Evolutionary conservation across 2,797 vertebrate species (phyloP), one percentile per base, ranked within the genome.

Genomic region (Sus cebifrons): DNA sequence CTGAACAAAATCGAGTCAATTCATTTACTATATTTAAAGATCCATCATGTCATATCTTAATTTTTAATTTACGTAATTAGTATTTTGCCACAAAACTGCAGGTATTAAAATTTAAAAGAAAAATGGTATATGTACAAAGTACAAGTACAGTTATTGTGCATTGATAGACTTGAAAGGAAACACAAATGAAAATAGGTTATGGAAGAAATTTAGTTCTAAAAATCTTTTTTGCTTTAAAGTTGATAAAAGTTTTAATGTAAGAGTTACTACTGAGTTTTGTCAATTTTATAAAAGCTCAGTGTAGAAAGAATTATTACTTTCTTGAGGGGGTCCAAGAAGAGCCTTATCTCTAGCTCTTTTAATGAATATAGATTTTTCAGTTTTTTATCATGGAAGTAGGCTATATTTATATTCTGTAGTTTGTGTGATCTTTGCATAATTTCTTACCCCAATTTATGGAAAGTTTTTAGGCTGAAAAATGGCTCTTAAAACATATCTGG

Each of bases 21-120:
- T 86, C 12, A 89, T 44, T 89, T 91, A 94, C 9, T 79, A 0
- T 95, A 79, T 62, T 86, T 95, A 86, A 91, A 60, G 79, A 90
- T 82, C 75, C 23, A 65, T 29, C 23, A 18, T 91, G 17, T 62
- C 58, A 25, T 71, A 44, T 73, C 70, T 89, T 14, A 89, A 79
- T 29, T 96, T 92, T 86, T 88, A 20, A 83, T 83, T 78, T 83
- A 78, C 9, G 49, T 75, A 68, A 82, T 65, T 81, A 86, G 6
- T 64, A 12, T 96, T 91, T 88, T 89, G 60, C 91, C 12, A 58
- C 40, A 86, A 49, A 91, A 89, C 32, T 94, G 3, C 36, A 86
- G 29, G 90, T 86, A 16, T 7, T 95, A 64, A 87, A 68, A 86
- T 89, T 70, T 54, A 95, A 73, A 82, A 87, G 36, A 18, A 85